Conservation (phyloP, 2,888 invertebrate species). For the Plebejus melissa region DNA sequence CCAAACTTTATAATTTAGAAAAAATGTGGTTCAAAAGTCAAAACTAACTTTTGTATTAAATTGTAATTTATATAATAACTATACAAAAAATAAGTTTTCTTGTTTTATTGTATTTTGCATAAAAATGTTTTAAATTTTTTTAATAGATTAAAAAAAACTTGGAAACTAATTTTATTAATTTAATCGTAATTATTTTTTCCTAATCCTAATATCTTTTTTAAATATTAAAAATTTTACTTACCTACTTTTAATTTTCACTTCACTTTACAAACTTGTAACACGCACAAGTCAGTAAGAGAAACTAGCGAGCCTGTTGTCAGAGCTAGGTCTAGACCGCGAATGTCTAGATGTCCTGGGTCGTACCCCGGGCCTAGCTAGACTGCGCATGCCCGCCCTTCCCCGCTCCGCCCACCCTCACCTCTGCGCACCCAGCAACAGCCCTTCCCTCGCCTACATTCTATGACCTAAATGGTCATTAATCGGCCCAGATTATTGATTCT, state of each 20-base stretch:
- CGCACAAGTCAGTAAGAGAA: neutral
- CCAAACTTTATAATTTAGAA: too few species aligned
- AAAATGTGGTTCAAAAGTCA: too few species aligned
- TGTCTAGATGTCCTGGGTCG: neutral
- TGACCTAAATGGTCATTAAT: conserved; percentile 3
- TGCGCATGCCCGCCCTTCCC: conserved; percentile 1
- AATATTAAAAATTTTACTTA: neutral
- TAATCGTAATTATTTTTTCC: neutral
- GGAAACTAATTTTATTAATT: too few species aligned
- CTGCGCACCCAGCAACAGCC: neutral
- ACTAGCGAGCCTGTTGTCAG: neutral
- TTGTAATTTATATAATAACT: too few species aligned
- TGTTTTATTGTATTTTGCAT: too few species aligned
- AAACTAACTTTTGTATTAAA: too few species aligned
- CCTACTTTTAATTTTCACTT: neutral
- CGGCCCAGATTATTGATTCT: neutral
- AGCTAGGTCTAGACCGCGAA: neutral
- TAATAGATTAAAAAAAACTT: too few species aligned
- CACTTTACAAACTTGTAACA: neutral
- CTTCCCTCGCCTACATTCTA: neutral
- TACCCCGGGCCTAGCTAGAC: neutral
- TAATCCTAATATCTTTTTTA: neutral
- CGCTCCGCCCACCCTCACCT: neutral
- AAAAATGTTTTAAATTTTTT: too few species aligned
- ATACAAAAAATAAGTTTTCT: too few species aligned